These are phyloP conservation scores for Macrostomum lignano DNA, from an alignment of 1,140 invertebrate species.

Conservation along the genomic window DNA sequence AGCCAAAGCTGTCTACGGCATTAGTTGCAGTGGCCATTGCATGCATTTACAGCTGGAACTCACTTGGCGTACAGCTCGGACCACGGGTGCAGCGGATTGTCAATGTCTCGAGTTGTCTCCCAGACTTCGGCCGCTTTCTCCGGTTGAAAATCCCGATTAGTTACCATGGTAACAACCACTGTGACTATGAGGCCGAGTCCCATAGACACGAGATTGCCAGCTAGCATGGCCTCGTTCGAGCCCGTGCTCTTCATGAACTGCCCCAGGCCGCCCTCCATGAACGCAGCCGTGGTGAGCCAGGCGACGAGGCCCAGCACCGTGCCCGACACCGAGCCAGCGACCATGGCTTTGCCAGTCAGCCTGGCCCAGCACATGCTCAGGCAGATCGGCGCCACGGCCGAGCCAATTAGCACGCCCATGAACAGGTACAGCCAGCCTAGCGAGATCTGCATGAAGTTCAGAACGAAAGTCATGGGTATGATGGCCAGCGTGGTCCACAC, in stretches of 20 bases:
- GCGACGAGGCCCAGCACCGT: constrained; percentile 15
- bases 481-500: constrained; percentile 16
- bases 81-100: constrained; percentile 28
- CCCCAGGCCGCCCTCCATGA: constrained; percentile 16
- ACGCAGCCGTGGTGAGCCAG: constrained; percentile 20
- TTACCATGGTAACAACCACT: constrained; percentile 15
- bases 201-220: constrained; percentile 24
- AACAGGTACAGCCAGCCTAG: constrained; percentile 25
- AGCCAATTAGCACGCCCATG: constrained; percentile 27
- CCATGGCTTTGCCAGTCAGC: constrained; percentile 20
- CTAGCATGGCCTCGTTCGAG: constrained; percentile 19
- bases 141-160: constrained; percentile 9
- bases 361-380: constrained; percentile 25
- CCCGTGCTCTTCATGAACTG: constrained; percentile 21
- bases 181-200: constrained; percentile 17
- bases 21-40: too few relatives aligned
- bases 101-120: constrained; percentile 28
- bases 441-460: constrained; percentile 17
- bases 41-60: constrained; percentile 11
- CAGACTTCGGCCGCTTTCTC: constrained; percentile 13
- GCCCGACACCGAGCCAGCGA: constrained; percentile 18
- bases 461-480: constrained; percentile 19
- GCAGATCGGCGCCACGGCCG: constrained; percentile 24
- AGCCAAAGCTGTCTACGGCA: too few relatives aligned
- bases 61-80: constrained; percentile 23